These are phyloP conservation scores for Formica exsecta DNA, from an alignment of 1,140 invertebrate genomes.

Conservation along the genomic window DNA sequence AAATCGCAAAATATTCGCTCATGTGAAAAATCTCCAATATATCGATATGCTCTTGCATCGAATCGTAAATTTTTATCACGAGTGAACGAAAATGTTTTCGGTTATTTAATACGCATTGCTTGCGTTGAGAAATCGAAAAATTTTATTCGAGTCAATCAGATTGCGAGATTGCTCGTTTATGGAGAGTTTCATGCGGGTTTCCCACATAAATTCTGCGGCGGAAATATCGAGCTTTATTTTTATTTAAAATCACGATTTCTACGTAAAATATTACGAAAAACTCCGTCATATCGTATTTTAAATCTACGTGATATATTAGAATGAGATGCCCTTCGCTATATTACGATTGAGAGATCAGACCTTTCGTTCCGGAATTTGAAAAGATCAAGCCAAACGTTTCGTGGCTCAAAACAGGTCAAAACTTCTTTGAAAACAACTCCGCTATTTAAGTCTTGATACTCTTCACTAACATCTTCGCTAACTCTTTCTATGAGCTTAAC, in stretches of 20 bases:
- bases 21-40: not conserved
- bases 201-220: not conserved
- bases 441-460: not conserved
- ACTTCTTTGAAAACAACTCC: constrained; percentile 15
- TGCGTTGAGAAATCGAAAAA: not conserved
- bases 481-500: not conserved
- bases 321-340: not conserved
- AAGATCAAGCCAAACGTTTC: constrained; percentile 15
- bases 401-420: constrained; percentile 10
- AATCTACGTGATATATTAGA: not conserved
- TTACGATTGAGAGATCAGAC: constrained; percentile 6
- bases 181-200: not conserved
- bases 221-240: not conserved
- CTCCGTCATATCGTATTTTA: not conserved
- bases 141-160: not conserved
- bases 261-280: not conserved
- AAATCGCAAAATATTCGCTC: constrained; percentile 12
- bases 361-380: not conserved
- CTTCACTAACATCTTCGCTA: not conserved
- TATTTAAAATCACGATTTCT: not conserved
- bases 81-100: not conserved
- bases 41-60: not conserved
- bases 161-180: not conserved
- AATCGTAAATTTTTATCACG: not conserved
- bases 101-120: not conserved